Percentiles rank a stretch among this genome's conserved stretches.
Conservation (phyloP, 2,888 invertebrate species). For the Dryadula phaetusa region DNA sequence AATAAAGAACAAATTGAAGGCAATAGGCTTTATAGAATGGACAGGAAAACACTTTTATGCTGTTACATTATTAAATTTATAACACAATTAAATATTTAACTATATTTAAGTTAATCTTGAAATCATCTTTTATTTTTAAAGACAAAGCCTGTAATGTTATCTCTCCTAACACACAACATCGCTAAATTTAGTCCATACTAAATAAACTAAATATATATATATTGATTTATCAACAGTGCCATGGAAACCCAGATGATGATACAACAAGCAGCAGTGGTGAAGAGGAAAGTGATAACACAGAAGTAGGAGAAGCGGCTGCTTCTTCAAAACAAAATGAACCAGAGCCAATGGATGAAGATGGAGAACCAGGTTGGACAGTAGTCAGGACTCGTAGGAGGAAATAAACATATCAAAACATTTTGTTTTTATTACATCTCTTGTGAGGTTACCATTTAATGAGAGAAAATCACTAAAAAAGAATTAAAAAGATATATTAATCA, state of each 20-base stretch:
- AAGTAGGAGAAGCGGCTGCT: slow-evolving; percentile 48
- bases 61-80: too few species aligned
- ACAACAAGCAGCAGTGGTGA: slow-evolving; percentile 73
- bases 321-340: slow-evolving; percentile 55
- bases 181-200: too few species aligned
- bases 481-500: not conserved
- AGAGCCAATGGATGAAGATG: slow-evolving; percentile 77
- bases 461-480: not conserved
- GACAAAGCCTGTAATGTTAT: too few species aligned
- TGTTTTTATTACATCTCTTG: not conserved
- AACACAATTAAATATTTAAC: too few species aligned
- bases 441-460: not conserved
- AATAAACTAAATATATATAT: not conserved
- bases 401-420: slow-evolving; percentile 51
- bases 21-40: too few species aligned
- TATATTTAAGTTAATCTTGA: too few species aligned
- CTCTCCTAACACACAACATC: too few species aligned
- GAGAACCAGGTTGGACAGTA: slow-evolving; percentile 88
- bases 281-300: slow-evolving; percentile 51
- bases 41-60: too few species aligned
- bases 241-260: slow-evolving; percentile 79
- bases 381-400: slow-evolving; percentile 83
- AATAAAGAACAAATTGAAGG: too few species aligned
- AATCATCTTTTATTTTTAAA: too few species aligned
- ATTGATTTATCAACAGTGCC: slow-evolving; percentile 56